These are phyloP conservation scores for Papilio polyxenes DNA, from an alignment of 1,140 invertebrate genomes.

Conservation along the genomic window DNA sequence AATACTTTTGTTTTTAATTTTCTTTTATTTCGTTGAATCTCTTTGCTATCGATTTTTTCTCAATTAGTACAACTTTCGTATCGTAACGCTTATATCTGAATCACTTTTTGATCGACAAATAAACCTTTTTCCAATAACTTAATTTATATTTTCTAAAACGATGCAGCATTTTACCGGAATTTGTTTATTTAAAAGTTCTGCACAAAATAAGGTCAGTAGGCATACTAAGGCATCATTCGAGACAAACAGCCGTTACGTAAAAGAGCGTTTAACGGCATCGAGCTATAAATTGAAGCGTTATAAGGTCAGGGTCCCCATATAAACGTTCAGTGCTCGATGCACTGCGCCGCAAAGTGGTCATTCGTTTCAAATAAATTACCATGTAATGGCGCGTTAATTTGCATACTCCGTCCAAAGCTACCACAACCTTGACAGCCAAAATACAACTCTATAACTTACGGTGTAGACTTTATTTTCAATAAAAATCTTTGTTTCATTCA, in stretches of 20 bases:
- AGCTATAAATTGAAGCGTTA: constrained; percentile 80
- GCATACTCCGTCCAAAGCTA: constrained; percentile 74
- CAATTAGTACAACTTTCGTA: too few relatives aligned
- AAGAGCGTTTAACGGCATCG: constrained; percentile 73
- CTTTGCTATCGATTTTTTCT: too few relatives aligned
- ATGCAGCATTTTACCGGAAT: neutral
- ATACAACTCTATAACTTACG: constrained; percentile 60
- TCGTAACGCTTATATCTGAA: too few relatives aligned
- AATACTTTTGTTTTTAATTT: neutral
- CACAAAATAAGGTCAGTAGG: constrained; percentile 65
- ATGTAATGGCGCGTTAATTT: constrained; percentile 81
- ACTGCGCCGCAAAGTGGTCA: constrained; percentile 80
- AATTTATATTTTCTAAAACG: neutral
- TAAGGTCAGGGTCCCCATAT: constrained; percentile 81
- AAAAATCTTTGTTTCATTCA: constrained; percentile 66
- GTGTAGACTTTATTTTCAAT: constrained; percentile 54
- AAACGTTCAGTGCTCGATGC: constrained; percentile 80
- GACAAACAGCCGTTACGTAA: constrained; percentile 78
- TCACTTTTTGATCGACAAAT: too few relatives aligned
- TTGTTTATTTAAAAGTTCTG: constrained; percentile 54
- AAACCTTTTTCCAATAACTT: too few relatives aligned
- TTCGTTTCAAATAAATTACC: constrained; percentile 82
- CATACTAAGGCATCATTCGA: constrained; percentile 64
- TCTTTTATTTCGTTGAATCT: neutral
- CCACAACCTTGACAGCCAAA: constrained; percentile 57